Percentiles rank a stretch among this genome's conserved stretches.
These are phyloP conservation scores for Belgica antarctica DNA, from an alignment of 2,888 invertebrate genomes.

Conservation along the genomic window DNA sequence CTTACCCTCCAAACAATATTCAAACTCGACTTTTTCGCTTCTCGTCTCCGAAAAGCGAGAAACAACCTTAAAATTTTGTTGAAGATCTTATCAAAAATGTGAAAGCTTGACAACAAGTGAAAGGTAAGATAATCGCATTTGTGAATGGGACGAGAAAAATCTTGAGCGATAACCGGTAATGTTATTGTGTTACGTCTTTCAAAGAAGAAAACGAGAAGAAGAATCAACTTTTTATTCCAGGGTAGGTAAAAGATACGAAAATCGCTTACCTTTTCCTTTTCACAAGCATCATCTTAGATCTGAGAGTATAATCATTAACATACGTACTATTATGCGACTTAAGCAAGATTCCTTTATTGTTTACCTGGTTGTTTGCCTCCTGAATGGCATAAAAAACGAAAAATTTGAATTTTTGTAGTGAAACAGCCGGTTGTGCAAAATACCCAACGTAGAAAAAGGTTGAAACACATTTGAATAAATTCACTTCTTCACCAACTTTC, in stretches of 20 bases:
- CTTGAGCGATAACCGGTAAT: slow-evolving; percentile 7
- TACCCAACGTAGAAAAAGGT: no score
- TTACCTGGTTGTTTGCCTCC: neutral
- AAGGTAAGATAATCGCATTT: slow-evolving; percentile 7
- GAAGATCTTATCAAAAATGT: slow-evolving; percentile 4
- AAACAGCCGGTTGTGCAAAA: neutral
- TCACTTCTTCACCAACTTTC: no score
- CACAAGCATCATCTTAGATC: neutral
- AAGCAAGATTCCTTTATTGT: slow-evolving; percentile 6
- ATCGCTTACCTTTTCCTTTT: slow-evolving; percentile 5
- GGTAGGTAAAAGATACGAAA: neutral
- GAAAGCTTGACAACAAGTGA: slow-evolving; percentile 3
- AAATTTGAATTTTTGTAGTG: neutral
- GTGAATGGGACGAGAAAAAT: slow-evolving; percentile 8
- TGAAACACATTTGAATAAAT: no score
- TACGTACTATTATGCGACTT: slow-evolving; percentile 11
- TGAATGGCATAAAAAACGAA: neutral
- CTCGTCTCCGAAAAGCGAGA: no score
- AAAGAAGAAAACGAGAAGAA: neutral
- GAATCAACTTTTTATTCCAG: neutral
- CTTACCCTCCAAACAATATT: neutral
- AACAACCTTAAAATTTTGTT: neutral
- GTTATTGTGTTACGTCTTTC: neutral
- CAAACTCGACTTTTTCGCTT: neutral
- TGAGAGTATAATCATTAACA: slow-evolving; percentile 2